Conservation (phyloP, 2,797 vertebrate genomes). For the Astyanax mexicanus region DNA sequence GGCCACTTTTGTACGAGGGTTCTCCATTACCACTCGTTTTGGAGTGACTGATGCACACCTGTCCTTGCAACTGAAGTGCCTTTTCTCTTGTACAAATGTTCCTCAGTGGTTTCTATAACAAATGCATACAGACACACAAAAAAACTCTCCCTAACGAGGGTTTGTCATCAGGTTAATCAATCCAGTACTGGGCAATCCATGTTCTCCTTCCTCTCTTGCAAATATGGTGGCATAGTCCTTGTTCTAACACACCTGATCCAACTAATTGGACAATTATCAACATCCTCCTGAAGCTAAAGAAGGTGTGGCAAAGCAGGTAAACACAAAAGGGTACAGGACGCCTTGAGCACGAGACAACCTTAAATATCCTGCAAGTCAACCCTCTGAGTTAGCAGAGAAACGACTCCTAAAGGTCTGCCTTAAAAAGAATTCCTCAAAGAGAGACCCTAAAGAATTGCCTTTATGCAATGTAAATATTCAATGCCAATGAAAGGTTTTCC, state of each 20-base stretch:
- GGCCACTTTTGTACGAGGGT: not conserved
- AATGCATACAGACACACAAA: not conserved
- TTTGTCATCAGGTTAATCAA: not conserved
- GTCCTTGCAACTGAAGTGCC: not conserved
- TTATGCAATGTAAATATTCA: too few species aligned
- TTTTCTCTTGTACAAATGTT: constrained; percentile 25
- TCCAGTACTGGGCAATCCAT: not conserved
- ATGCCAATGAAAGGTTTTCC: too few species aligned
- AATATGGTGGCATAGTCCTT: not conserved
- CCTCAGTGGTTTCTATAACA: too few species aligned
- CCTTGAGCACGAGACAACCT: not conserved
- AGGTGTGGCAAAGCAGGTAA: not conserved
- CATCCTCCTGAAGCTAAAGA: not conserved
- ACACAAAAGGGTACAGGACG: not conserved
- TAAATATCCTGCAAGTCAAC: not conserved
- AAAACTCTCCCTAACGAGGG: too few species aligned
- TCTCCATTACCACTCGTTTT: not conserved
- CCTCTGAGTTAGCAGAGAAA: not conserved
- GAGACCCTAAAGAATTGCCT: not conserved
- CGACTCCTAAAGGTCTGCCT: not conserved
- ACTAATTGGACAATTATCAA: not conserved
- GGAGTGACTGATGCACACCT: constrained; percentile 25
- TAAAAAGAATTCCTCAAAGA: not conserved
- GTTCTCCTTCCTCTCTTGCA: not conserved
- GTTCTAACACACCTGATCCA: not conserved